Evolutionary conservation across 2,113 vertebrate genomes (phyloP).

Genomic region (Rhinoptilus africanus): DNA sequence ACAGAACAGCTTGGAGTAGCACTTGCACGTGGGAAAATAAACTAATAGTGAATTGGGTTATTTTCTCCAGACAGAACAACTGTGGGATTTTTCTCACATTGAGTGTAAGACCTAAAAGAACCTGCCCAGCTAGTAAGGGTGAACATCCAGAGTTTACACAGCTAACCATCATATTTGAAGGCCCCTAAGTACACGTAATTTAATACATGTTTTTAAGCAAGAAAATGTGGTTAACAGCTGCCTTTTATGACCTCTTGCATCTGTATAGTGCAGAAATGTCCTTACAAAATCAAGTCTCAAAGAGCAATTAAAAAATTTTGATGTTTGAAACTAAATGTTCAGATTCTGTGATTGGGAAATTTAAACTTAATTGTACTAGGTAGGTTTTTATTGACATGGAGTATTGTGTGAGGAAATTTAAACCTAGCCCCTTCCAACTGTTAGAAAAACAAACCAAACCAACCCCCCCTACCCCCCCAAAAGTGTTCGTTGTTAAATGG

Average conservation of each 20-base stretch:
- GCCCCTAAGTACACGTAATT: background rate
- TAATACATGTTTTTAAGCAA: background rate
- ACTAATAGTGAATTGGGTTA: background rate
- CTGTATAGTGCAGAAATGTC: background rate
- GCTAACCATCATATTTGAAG: background rate
- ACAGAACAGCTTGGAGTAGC: background rate
- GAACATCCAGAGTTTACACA: background rate
- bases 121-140: background rate
- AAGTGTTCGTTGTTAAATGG: background rate
- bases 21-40: background rate
- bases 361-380: background rate
- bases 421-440: background rate
- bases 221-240: background rate
- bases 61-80: background rate
- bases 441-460: background rate
- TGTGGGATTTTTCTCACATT: background rate
- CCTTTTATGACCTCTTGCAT: background rate
- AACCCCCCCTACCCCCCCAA: rapidly evolving
- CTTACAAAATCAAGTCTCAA: background rate
- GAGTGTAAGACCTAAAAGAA: background rate
- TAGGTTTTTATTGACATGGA: background rate
- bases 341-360: background rate
- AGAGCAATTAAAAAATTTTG: background rate
- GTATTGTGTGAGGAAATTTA: background rate
- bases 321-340: background rate